phyloP scores from a whole-genome alignment of 1,140 invertebrate species.

The Pinna nobilis region DNA sequence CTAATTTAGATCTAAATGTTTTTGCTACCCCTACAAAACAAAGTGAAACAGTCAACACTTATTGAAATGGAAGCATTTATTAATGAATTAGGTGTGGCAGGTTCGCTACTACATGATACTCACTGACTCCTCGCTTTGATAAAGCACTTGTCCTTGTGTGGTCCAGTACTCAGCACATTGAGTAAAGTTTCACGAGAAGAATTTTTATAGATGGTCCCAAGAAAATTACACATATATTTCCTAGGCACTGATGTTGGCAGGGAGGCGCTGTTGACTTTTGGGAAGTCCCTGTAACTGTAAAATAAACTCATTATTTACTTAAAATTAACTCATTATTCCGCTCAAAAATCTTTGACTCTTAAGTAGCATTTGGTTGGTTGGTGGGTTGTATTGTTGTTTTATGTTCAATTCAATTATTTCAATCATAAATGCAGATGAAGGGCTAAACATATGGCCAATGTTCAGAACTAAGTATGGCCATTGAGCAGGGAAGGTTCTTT shows the following conservation, averaged over 20 bases:
- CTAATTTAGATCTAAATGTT: no score
- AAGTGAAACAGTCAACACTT: no score
- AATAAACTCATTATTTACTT: slow-evolving; percentile 1
- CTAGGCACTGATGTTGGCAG: slow-evolving; percentile 60
- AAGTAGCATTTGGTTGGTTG: not conserved
- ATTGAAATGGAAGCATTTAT: no score
- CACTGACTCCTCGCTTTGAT: slow-evolving; percentile 62
- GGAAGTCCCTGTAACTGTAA: slow-evolving; percentile 77
- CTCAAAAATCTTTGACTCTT: not conserved
- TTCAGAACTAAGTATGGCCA: not conserved
- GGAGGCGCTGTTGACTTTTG: slow-evolving; percentile 65
- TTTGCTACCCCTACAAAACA: no score
- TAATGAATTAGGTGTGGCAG: no score
- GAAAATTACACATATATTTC: slow-evolving; percentile 77
- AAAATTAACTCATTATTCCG: not conserved
- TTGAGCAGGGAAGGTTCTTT: no score
- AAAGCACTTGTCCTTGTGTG: slow-evolving; percentile 53
- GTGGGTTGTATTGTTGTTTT: not conserved
- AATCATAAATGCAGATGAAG: not conserved
- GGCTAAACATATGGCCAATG: no score
- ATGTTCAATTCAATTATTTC: not conserved
- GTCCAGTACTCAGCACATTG: slow-evolving; percentile 59
- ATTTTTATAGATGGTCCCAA: slow-evolving; percentile 78
- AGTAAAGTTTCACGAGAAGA: slow-evolving; percentile 76
- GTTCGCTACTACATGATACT: no score